Conservation (phyloP, 1,140 invertebrate genomes). For the Neelides sp. region DNA sequence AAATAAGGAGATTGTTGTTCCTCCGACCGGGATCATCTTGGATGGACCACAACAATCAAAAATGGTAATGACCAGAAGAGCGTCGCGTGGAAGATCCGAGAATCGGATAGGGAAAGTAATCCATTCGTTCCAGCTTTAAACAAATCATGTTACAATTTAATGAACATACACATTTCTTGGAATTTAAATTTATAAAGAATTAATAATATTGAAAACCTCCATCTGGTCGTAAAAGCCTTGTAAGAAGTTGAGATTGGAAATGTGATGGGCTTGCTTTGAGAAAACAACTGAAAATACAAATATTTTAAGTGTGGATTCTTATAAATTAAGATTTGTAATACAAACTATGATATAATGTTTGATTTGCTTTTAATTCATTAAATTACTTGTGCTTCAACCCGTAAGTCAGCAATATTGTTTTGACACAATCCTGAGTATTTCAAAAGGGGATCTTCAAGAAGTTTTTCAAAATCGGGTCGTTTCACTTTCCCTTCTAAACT, state of each 20-base stretch:
- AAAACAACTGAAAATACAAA: too few species aligned
- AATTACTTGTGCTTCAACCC: slow-evolving; percentile 79
- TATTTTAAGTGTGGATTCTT: too few species aligned
- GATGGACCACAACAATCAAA: slow-evolving; percentile 83
- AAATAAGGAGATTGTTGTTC: slow-evolving; percentile 79
- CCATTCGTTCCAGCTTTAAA: slow-evolving; percentile 93
- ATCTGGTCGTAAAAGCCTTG: slow-evolving; percentile 79
- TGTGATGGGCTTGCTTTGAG: slow-evolving; percentile 66
- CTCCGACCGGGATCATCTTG: slow-evolving; percentile 68
- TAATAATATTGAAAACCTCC: slow-evolving; percentile 61
- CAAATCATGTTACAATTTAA: slow-evolving; percentile 6
- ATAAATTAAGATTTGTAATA: too few species aligned
- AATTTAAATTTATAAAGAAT: slow-evolving; percentile 13
- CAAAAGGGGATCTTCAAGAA: slow-evolving; percentile 74
- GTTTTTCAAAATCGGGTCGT: slow-evolving; percentile 72
- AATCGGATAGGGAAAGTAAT: slow-evolving; percentile 79
- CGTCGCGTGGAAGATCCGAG: slow-evolving; percentile 78
- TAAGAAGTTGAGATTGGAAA: slow-evolving; percentile 83
- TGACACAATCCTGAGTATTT: slow-evolving; percentile 81
- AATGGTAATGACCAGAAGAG: slow-evolving; percentile 78
- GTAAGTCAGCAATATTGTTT: slow-evolving; percentile 59
- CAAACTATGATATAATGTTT: too few species aligned
- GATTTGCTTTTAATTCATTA: too few species aligned
- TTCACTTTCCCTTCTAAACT: slow-evolving; percentile 82
- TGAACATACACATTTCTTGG: neutral